These are phyloP conservation scores for Brachionus calyciflorus DNA, from an alignment of 1,140 invertebrate species.

Conservation along the genomic window DNA sequence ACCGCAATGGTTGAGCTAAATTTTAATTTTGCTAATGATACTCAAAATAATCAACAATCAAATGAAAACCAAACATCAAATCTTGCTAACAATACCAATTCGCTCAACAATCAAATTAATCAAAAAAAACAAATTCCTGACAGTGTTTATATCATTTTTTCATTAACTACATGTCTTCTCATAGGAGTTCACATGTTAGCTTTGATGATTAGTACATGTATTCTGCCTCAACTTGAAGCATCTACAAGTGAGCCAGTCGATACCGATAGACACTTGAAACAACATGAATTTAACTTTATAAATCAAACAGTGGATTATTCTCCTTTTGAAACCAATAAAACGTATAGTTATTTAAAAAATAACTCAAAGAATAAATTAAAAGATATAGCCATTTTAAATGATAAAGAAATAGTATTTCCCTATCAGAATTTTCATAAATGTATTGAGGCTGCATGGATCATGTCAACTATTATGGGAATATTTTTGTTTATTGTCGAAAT, in stretches of 20 bases:
- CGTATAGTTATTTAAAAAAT: neutral
- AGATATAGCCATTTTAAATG: neutral
- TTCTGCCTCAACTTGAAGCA: constrained; percentile 49
- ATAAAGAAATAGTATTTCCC: constrained; percentile 26
- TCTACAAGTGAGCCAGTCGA: constrained; percentile 10
- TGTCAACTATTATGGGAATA: constrained; percentile 81
- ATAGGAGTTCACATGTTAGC: constrained; percentile 49
- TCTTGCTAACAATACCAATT: neutral
- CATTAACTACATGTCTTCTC: constrained; percentile 47
- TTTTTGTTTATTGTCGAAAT: constrained; percentile 89
- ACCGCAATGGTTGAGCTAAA: constrained; percentile 46
- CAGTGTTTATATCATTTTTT: constrained; percentile 23
- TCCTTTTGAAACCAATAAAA: neutral
- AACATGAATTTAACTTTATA: neutral
- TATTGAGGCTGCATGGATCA: constrained; percentile 94
- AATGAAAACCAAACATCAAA: neutral
- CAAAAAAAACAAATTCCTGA: constrained; percentile 10
- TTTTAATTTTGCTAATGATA: constrained; percentile 25
- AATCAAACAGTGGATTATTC: neutral
- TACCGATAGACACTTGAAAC: neutral
- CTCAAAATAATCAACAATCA: constrained; percentile 6
- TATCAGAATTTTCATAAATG: constrained; percentile 65
- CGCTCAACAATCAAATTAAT: too few species aligned
- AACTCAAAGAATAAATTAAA: neutral
- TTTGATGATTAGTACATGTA: constrained; percentile 49